Conservation (phyloP, 2,888 invertebrate species). For the Lochmaea capreae region DNA sequence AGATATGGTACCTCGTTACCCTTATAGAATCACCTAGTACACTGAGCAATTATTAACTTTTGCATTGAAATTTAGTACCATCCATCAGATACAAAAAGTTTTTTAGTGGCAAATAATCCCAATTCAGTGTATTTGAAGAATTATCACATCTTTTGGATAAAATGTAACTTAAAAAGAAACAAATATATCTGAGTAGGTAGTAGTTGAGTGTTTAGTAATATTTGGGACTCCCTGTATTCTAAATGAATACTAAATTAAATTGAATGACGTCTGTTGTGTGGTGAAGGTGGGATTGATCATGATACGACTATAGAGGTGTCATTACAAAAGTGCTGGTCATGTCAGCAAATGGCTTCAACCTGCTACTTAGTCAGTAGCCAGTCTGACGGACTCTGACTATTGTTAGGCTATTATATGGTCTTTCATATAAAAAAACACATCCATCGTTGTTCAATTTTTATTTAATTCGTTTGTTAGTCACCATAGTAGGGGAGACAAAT, state of each 20-base stretch:
- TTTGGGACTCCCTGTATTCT: constrained; percentile 30
- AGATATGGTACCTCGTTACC: too few species aligned
- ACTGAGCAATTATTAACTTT: too few species aligned
- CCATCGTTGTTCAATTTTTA: constrained; percentile 49
- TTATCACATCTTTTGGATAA: too few species aligned
- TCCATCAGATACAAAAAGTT: too few species aligned
- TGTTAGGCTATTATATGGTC: constrained; percentile 57
- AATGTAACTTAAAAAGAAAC: too few species aligned
- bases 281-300: constrained; percentile 59
- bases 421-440: constrained; percentile 51
- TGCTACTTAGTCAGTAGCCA: constrained; percentile 66
- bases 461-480: constrained; percentile 45
- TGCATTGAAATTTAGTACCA: too few species aligned
- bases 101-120: too few species aligned
- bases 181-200: too few species aligned
- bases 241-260: constrained; percentile 62
- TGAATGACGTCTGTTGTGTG: constrained; percentile 61
- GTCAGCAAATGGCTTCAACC: constrained; percentile 66
- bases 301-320: constrained; percentile 63
- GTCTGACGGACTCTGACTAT: constrained; percentile 62
- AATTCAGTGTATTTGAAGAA: too few species aligned
- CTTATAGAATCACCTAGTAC: too few species aligned
- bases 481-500: constrained; percentile 26
- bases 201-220: not conserved
- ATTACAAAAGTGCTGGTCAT: constrained; percentile 65